phyloP scores from a whole-genome alignment of 2,113 vertebrate species.

The Nycticorax nycticorax region DNA sequence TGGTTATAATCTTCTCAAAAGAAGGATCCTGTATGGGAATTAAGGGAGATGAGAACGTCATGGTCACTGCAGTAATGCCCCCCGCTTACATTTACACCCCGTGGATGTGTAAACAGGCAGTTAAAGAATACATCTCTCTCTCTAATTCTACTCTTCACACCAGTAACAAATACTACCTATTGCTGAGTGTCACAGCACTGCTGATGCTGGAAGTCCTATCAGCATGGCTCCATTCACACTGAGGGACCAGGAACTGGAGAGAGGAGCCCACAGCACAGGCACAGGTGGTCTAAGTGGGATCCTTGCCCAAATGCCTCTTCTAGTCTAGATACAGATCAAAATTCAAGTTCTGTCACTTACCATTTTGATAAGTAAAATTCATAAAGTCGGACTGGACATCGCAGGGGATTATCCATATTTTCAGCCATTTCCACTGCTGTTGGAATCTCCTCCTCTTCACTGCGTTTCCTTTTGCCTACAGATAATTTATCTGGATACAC shows the following conservation, averaged over 20 bases:
- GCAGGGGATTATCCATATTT: conserved; percentile 91
- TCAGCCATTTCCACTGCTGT: conserved; percentile 91
- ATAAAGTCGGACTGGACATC: conserved; percentile 94
- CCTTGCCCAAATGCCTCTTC: neutral
- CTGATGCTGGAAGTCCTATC: neutral
- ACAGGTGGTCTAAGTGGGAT: neutral
- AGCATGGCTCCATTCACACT: neutral
- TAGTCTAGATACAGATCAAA: neutral
- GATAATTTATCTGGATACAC: conserved; percentile 75
- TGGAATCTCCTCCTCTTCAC: conserved; percentile 80
- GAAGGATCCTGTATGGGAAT: neutral
- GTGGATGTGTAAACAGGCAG: neutral
- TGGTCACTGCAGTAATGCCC: neutral
- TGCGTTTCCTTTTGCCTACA: conserved; percentile 85
- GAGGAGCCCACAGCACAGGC: neutral
- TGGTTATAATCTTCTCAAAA: neutral
- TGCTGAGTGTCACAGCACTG: neutral
- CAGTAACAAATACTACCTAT: neutral
- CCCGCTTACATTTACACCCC: neutral
- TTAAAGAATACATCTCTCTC: neutral
- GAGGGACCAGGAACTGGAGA: neutral
- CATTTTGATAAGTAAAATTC: conserved; percentile 99
- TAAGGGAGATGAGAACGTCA: neutral
- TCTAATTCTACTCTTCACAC: neutral
- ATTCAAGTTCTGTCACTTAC: conserved; percentile 65